Percentiles rank a stretch among this genome's conserved stretches.
These are phyloP conservation scores for Choristoneura rosaceana DNA, from an alignment of 2,888 invertebrate genomes.

Conservation along the genomic window DNA sequence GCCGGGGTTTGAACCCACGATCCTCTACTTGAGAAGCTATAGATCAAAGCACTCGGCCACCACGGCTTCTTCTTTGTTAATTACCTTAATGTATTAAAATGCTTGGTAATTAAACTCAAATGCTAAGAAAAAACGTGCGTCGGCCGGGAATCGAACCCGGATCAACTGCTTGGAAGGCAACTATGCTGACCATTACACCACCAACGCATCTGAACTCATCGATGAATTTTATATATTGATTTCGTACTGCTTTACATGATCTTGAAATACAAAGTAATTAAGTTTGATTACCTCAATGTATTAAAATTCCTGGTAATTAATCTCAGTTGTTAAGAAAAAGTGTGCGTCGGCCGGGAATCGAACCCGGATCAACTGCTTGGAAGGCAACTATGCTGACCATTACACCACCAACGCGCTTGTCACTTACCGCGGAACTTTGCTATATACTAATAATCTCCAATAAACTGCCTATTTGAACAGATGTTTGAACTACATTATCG, in stretches of 20 bases:
- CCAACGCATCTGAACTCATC: slow-evolving; percentile 71
- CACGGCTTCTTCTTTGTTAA: too few relatives aligned
- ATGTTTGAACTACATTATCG: too few relatives aligned
- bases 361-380: slow-evolving; percentile 59
- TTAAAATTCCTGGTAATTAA: neutral
- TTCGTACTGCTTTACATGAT: too few relatives aligned
- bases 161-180: slow-evolving; percentile 87
- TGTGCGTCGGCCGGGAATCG: slow-evolving; percentile 54
- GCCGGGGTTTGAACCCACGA: too few relatives aligned
- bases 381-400: slow-evolving; percentile 59
- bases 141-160: slow-evolving; percentile 76
- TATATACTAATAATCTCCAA: too few relatives aligned
- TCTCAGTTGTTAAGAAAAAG: neutral
- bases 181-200: slow-evolving; percentile 87
- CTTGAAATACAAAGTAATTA: too few relatives aligned
- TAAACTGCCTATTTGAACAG: too few relatives aligned
- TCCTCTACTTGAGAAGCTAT: too few relatives aligned
- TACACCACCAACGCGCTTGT: slow-evolving; percentile 76
- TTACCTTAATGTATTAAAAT: too few relatives aligned
- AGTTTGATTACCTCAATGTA: too few relatives aligned
- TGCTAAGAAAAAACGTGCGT: neutral
- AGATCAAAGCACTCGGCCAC: too few relatives aligned
- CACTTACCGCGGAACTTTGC: too few relatives aligned
- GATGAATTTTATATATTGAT: neutral
- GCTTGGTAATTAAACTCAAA: neutral